Conservation (phyloP, 2,797 vertebrate genomes). For the Sparus aurata region DNA sequence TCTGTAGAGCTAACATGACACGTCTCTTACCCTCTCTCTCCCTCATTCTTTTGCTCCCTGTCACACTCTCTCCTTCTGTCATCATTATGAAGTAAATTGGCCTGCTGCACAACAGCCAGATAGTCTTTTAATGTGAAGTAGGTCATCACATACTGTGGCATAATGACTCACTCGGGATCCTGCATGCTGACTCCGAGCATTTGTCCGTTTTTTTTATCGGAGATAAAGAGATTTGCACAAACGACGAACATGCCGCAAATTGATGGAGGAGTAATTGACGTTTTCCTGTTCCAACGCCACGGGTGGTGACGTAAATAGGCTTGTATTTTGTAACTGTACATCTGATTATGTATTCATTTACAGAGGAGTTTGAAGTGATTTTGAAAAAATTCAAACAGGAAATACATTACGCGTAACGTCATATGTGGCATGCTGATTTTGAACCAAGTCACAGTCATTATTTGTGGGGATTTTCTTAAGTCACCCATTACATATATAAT, state of each 20-base stretch:
- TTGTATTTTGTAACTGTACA: slow-evolving; percentile 7
- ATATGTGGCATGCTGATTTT: slow-evolving; percentile 28
- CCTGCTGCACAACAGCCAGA: slow-evolving; percentile 54
- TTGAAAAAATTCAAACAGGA: slow-evolving; percentile 27
- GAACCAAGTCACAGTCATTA: slow-evolving; percentile 12
- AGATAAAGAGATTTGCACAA: slow-evolving; percentile 20
- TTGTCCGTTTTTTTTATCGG: slow-evolving; percentile 31
- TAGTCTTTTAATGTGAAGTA: slow-evolving; percentile 69
- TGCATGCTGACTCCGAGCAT: slow-evolving; percentile 27
- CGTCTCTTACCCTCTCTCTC: slow-evolving; percentile 27
- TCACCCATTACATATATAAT: slow-evolving; percentile 64
- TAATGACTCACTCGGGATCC: slow-evolving; percentile 57
- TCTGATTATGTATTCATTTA: slow-evolving; percentile 10
- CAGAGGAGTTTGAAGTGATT: slow-evolving; percentile 2
- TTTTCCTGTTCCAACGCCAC: neutral
- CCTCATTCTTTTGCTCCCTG: slow-evolving; percentile 29
- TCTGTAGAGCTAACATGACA: slow-evolving; percentile 43
- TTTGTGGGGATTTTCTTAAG: slow-evolving; percentile 21
- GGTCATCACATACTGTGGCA: slow-evolving; percentile 56
- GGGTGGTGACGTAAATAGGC: slow-evolving; percentile 8
- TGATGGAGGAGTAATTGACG: neutral
- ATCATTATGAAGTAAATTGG: slow-evolving; percentile 63
- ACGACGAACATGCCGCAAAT: slow-evolving; percentile 26
- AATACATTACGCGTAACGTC: slow-evolving; percentile 12
- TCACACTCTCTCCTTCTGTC: slow-evolving; percentile 46